Base-by-base conservation (phyloP, 2,888 invertebrate species). In the Chironomus riparius region DNA sequence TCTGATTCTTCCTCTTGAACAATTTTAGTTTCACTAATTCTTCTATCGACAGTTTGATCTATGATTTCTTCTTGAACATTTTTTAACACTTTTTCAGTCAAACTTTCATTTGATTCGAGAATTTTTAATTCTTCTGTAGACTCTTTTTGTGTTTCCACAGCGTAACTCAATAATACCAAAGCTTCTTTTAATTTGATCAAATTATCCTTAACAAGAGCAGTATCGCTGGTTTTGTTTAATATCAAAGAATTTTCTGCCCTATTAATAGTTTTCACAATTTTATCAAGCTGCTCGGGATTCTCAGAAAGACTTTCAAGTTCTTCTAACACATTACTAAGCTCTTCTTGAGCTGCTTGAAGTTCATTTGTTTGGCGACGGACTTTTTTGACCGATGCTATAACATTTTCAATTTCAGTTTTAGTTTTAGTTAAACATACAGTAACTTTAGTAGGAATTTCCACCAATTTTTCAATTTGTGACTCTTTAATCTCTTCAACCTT, bases 241-340 rank as follows among this genome's bases (percentile, higher is more conserved):
- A 75, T 28, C 4, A 48, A 22, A 13, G 75, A 50, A 12, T 68
- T 21, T 68, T 68, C 48, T 48, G 75, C 71, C 15, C 76, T 68
- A 65, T 76, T 77, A 62, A 71, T 62, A 0, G 75, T 65, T 68
- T 50, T 47, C 12, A 75, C 18, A 28, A 77, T 56, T 28, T 77
- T 72, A 4, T 76, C 70, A 2, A 77, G 47, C 28, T 77, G 28
- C 68, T 71, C 47, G 6, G 70, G 73, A 76, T 65, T 28, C n/a
- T 73, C 28, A 0, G 62, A 21, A 10, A 71, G 47, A 68, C 73
- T 62, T 47, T 75, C 68, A 13, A 77, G 22, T 22, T 65, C 50
- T 47, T 77, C 76, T 50, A 76, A 68, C 13, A 76, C 75, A 62
- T 68, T 68, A 70, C 65, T 61, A 75, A 76, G 74, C 38, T 74